Base-by-base conservation (phyloP, 2,888 invertebrate genomes). In the Horisme vitalbata region DNA sequence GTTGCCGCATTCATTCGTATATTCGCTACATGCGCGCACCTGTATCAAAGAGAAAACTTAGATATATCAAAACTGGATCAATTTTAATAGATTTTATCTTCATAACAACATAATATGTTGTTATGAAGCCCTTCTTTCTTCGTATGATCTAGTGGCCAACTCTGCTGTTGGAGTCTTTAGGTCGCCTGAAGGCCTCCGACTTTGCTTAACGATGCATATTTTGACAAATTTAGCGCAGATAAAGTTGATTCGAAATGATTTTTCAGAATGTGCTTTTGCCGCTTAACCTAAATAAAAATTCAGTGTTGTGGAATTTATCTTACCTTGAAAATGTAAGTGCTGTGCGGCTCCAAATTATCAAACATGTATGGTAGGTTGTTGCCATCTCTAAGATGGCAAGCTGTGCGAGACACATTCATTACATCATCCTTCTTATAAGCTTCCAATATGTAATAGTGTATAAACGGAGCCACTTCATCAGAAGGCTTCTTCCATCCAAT, bases 11-110 rank as follows among this genome's bases (percentile, higher is more conserved):
- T 90, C 83, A 57, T 91, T 91, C 0, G 94, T 94, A 63, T 93
- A 94, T 59, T 95, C 94, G 45, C 94, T 96, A 68, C 97, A 96
- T 0, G 97, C 95, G 18, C 94, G 90, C 0, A 95, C 93, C 90
- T 90, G 51, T 18, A 45, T 4, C 5, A 26, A 11, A 23, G 9
- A 23, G 23, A 23, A 8, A n/a, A 23, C 4, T 23, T 23, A 15
- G 15, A 15, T 3, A 15, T 15, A 15, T 15, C 3, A 15, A 15
- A 15, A 5, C 5, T 15, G 3, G 5, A 15, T 15, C 15, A 15
- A 4, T 4, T 4, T 15, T 5, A 15, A 4, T 15, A 4, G 5
- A 4, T 15, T 15, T 15, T 15, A 15, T 3, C 3, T 15, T 15
- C 15, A 15, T 15, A 15, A 15, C 15, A 15, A 15, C 3, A 3